Evolutionary conservation across 2,888 invertebrate species (phyloP), one percentile per base, ranked within the genome.

Genomic region (Tuta absoluta): DNA sequence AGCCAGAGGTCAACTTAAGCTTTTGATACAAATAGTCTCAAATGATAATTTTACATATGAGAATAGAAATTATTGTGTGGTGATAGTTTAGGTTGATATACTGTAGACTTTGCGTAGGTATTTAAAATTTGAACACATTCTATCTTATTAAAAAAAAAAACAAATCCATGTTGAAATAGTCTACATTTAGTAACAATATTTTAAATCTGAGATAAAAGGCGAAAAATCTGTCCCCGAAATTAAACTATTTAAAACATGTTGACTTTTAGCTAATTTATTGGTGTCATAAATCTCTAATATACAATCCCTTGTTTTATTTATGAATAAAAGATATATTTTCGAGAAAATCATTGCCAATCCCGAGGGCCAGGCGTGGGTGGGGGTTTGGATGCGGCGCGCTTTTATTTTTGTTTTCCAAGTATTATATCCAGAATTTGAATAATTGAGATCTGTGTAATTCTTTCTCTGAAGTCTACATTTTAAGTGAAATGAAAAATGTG

Each of bases 1-100:
- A 65, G 65, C 78, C 65, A 65, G 65, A 70, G 77, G 78, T 77
- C 77, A 80, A 74, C 75, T 78, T 78, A 77, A 79, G 70, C 70
- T 71, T 67, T 68, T 67, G 68, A 69, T 64, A 64, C 62, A 59
- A 68, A 67, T 57, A 66, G 71, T 63, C 75, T 72, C 70, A 67
- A 76, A 78, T 76, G 74, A 65, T 75, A 74, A 77, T 78, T 69
- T 68, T 65, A 8, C 7, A n/a, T 66, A 68, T 67, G 67, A 71
- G 66, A 69, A 69, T 68, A 65, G 69, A 71, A 73, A 69, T 70
- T 72, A 73, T 69, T 68, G 69, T 65, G 66, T 67, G 33, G 33
- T 33, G 33, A 33, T 33, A 33, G 8, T 33, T 33, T 33, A 66
- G 67, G 64, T 59, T 67, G 63, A 65, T 64, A 71, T 65, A 68